These are phyloP conservation scores for Strix aluco DNA, from an alignment of 2,113 vertebrate species.

Conservation along the genomic window DNA sequence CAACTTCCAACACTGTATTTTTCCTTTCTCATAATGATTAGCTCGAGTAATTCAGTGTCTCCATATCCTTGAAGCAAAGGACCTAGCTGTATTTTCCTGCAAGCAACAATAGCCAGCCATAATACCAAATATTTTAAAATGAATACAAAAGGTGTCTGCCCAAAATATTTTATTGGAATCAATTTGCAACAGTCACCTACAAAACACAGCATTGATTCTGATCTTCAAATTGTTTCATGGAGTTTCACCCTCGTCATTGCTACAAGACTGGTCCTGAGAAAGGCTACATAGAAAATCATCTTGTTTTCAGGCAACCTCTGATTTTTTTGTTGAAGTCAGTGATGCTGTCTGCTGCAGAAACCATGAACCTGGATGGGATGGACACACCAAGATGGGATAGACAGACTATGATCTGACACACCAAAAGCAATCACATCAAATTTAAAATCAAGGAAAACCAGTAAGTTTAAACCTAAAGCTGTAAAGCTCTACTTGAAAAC, in stretches of 20 bases:
- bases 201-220: background rate
- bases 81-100: background rate
- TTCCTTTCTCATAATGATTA: background rate
- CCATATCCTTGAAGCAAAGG: background rate
- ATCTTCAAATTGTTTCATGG: background rate
- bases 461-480: background rate
- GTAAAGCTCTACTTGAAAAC: background rate
- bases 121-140: background rate
- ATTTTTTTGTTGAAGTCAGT: background rate
- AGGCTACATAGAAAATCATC: background rate
- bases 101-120: background rate
- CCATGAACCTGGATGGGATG: background rate
- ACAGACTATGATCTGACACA: background rate
- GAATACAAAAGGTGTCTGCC: background rate
- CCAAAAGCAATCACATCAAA: background rate
- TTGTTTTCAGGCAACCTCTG: background rate
- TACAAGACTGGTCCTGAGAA: background rate
- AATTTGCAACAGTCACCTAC: background rate
- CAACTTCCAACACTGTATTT: background rate
- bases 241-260: background rate
- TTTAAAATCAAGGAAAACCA: background rate
- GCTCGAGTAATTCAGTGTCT: background rate
- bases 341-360: background rate
- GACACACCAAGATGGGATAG: background rate
- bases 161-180: background rate